Evolutionary conservation across 2,113 vertebrate genomes (phyloP), one percentile per base, ranked within the genome.

Genomic region (Laticauda colubrina): DNA sequence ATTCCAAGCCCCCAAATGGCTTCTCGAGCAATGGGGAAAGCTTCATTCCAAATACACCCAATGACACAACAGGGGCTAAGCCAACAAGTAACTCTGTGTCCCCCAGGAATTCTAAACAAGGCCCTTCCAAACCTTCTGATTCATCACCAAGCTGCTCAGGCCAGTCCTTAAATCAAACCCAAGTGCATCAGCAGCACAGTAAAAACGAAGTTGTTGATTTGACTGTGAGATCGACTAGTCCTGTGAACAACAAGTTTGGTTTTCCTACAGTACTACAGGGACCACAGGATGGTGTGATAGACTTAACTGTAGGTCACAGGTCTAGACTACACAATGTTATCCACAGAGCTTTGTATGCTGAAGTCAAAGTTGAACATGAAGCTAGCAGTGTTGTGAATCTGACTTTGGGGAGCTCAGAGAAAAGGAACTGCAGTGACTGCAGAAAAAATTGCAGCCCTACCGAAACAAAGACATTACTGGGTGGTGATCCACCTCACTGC

Each of bases 311-410:
- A 95, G 98, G 98, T 93, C 98, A 98, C 94, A 98, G 98, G 85
- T 98, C 98, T 92, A 98, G 98, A 96, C 98, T 98, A 96, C 98
- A 99, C 97, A 98, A 99, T 93, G 98, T 99, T 93, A 99, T 99
- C 97, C 98, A 99, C 92, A 98, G 98, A 96, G 98, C 98, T 95
- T 96, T 98, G 75, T 98, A 98, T 0, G 94, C 98, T 95, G 98
- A 98, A 96, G 98, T 98, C 94, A 99, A 99, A 97, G 97, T 98
- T 89, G 99, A 99, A 97, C 97, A 97, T 92, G 99, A 99, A 95
- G 96, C 97, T 51, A 98, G 97, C 93, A 98, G 98, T 96, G 97
- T 97, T 96, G 97, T 98, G 94, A 98, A 98, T 94, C 94, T 98
- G 93, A 97, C 98, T 93, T 98, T 97, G 95, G 96, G 97, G 91